Conservation (phyloP, 2,113 vertebrate genomes). For the Tetraodon nigroviridis region DNA sequence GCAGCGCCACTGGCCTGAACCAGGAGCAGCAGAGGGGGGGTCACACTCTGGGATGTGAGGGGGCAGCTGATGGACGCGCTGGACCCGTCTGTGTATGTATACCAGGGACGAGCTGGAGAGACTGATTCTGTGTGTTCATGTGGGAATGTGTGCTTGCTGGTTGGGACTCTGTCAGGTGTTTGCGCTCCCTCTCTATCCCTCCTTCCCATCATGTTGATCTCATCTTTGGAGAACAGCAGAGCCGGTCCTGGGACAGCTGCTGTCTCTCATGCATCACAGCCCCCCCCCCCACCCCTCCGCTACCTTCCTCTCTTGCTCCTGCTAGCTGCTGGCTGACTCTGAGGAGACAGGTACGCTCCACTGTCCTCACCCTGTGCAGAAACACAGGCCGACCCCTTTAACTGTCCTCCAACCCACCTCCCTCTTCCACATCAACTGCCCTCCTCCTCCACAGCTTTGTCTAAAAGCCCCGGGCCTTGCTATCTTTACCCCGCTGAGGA, state of each 20-base stretch:
- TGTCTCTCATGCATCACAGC: constrained; percentile 51
- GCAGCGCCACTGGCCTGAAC: constrained; percentile 73
- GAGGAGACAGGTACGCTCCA: constrained; percentile 56
- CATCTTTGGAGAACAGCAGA: constrained; percentile 45
- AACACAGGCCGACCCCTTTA: constrained; percentile 31
- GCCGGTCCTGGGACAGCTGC: constrained; percentile 34
- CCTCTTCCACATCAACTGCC: constrained; percentile 6
- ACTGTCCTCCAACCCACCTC: constrained; percentile 5
- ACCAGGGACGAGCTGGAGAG: constrained; percentile 53
- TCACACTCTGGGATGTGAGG: constrained; percentile 54
- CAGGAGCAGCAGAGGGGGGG: constrained; percentile 67
- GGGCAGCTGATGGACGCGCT: constrained; percentile 67
- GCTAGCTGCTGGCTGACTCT: constrained; percentile 45
- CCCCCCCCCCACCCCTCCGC: constrained; percentile 21
- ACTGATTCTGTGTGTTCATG: constrained; percentile 30
- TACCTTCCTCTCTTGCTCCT: constrained; percentile 27
- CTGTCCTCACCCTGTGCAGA: constrained; percentile 34
- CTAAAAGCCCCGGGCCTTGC: constrained; percentile 42
- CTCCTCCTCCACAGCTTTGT: constrained; percentile 44
- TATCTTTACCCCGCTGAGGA: constrained; percentile 31
- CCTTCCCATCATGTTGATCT: constrained; percentile 32
- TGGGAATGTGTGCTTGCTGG: constrained; percentile 15
- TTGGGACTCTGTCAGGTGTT: constrained; percentile 39
- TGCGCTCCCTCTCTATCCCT: constrained; percentile 27
- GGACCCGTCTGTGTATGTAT: constrained; percentile 71